These are phyloP conservation scores for Portunus trituberculatus DNA, from an alignment of 1,140 invertebrate species.

Conservation along the genomic window DNA sequence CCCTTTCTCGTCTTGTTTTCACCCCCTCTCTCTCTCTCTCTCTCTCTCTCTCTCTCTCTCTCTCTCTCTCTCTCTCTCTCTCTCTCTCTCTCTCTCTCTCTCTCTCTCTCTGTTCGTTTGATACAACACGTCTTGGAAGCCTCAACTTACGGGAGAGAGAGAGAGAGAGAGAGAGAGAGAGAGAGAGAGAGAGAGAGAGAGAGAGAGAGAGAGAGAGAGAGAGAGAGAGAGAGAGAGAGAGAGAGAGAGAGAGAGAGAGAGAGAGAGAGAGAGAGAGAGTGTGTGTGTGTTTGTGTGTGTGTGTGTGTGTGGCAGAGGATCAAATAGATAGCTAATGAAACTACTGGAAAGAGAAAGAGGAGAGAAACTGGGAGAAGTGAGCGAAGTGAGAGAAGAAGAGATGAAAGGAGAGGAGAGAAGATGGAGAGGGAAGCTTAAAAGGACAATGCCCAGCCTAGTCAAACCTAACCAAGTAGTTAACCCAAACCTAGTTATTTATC, in stretches of 20 bases:
- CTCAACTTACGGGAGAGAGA: background rate
- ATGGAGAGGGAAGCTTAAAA: background rate
- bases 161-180: background rate
- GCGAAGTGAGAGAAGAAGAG: background rate
- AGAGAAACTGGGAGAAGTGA: background rate
- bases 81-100: too few species aligned
- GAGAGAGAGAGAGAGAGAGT: background rate
- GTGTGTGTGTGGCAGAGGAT: too few species aligned
- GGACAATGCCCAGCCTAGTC: background rate
- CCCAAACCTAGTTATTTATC: background rate
- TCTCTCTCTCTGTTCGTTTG: too few species aligned
- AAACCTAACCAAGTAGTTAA: background rate
- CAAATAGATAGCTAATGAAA: too few species aligned
- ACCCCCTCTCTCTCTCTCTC: too few species aligned
- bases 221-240: background rate
- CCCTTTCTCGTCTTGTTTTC: too few species aligned
- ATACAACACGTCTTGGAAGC: background rate
- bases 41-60: too few species aligned
- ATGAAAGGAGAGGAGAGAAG: background rate
- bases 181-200: background rate
- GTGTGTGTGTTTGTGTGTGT: too few species aligned
- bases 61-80: too few species aligned
- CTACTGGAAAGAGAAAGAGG: too few species aligned
- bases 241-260: too few species aligned
- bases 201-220: background rate